These are phyloP conservation scores for Tribolium freemani DNA, from an alignment of 2,888 invertebrate species.

Conservation along the genomic window DNA sequence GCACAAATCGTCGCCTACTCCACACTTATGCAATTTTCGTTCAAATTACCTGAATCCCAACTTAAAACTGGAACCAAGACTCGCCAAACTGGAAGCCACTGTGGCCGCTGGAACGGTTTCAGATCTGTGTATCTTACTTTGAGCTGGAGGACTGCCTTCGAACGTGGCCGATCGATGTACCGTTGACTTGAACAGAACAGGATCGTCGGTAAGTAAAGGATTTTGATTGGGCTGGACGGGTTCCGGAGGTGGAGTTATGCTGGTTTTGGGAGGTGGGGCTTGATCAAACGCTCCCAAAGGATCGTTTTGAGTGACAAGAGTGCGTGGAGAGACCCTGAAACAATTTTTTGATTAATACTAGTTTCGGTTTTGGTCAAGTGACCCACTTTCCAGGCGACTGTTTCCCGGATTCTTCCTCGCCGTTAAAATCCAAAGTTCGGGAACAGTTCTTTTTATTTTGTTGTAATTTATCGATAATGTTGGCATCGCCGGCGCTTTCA, in stretches of 20 bases:
- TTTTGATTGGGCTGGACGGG: conserved; percentile 51
- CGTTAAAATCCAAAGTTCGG: conserved; percentile 72
- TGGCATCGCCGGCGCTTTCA: conserved; percentile 85
- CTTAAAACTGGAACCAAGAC: conserved; percentile 86
- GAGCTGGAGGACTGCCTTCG: conserved; percentile 68
- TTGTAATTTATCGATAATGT: conserved; percentile 80
- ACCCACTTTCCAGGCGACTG: conserved; percentile 72
- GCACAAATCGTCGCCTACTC: too few species aligned
- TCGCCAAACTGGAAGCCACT: conserved; percentile 83
- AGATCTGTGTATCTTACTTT: conserved; percentile 75
- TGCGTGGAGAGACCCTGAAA: conserved; percentile 79
- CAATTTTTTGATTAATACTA: background rate
- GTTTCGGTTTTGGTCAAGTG: background rate
- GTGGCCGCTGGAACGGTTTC: conserved; percentile 82
- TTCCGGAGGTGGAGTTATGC: conserved; percentile 51
- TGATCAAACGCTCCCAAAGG: conserved; percentile 86
- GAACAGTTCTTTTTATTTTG: conserved; percentile 70
- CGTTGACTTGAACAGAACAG: conserved; percentile 74
- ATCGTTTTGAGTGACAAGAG: conserved; percentile 92
- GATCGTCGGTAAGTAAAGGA: conserved; percentile 74
- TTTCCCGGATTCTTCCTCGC: conserved; percentile 66
- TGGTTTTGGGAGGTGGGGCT: conserved; percentile 53
- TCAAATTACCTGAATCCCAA: conserved; percentile 83
- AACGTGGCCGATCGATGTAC: conserved; percentile 72
- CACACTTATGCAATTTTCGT: background rate